Base-by-base conservation (phyloP, 2,113 vertebrate genomes). In the Hippopotamus amphibius region DNA sequence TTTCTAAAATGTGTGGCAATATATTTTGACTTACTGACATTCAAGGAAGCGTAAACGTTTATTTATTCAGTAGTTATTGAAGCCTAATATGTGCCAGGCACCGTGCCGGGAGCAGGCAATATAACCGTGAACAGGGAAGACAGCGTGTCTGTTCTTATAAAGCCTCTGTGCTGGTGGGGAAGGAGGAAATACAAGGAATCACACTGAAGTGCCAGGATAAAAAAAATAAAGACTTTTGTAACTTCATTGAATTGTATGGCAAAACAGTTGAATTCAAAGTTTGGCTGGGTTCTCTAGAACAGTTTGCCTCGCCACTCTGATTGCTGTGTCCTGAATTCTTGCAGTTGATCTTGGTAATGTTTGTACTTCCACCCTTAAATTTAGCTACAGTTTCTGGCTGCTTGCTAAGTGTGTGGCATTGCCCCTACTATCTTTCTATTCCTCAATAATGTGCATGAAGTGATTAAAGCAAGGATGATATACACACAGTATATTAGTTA, bases 1-100 rank as follows among this genome's bases (percentile, higher is more conserved):
- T 97, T 95, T 95, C 57, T 77, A 84, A 91, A 97, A 61, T 26
- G 2, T 55, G 14, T 63, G 4, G 24, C 37, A 87, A 48, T 53
- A 33, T 68, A 96, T 95, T 93, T 41, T 74, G 66, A 79, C n/a
- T 95, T 95, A 65, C 19, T 88, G 92, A 79, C 63, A 83, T 46
- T 87, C 37, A 30, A 16, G 41, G 37, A 93, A 77, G 88, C 33
- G 15, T 17, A 79, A 81, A 63, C 55, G 86, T 90, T 86, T 83
- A 66, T 71, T 89, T 85, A 82, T 77, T 83, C 93, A 93, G 55
- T 61, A 86, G 19, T 74, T 77, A 66, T 13, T 43, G 74, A 93
- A 80, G 46, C 17, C 77, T 69, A 15, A 37, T 19, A 17, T 50
- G 26, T 76, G 5, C 30, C 71, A 33, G 21, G 55, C 48, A 66